Evolutionary conservation across 2,888 invertebrate species (phyloP).

Genomic region (Lycaena phlaeas): DNA sequence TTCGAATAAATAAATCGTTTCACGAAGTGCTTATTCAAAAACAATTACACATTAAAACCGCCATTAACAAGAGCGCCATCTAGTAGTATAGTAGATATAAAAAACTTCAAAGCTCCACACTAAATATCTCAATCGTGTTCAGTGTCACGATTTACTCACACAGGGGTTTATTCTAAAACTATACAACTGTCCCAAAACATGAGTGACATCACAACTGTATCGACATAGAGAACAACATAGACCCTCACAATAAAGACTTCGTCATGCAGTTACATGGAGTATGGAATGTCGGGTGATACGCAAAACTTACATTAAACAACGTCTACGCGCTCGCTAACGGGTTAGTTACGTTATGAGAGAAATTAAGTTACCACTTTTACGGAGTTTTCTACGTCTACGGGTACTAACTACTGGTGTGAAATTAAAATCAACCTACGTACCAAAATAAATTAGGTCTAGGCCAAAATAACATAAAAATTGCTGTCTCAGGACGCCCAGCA

Average conservation of each 20-base stretch:
- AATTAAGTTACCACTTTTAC: conserved; percentile 67
- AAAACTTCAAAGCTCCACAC: no score
- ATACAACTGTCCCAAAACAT: no score
- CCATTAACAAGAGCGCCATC: no score
- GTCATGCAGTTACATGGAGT: conserved; percentile 12
- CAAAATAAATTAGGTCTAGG: not conserved
- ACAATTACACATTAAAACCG: no score
- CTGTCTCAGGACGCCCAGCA: no score
- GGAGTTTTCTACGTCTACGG: conserved; percentile 32
- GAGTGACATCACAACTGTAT: not conserved
- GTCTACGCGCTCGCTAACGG: conserved; percentile 9
- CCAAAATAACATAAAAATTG: conserved; percentile 14
- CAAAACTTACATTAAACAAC: conserved; percentile 62
- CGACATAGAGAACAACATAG: conserved; percentile 7
- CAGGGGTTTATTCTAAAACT: no score
- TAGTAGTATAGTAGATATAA: no score
- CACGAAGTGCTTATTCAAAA: no score
- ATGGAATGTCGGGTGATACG: conserved; percentile 22
- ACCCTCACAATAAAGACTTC: not conserved
- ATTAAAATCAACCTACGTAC: not conserved
- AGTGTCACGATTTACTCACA: no score
- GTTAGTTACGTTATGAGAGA: conserved; percentile 39
- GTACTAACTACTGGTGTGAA: conserved; percentile 11
- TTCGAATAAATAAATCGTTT: no score
- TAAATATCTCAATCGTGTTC: no score